Base-by-base conservation (phyloP, 2,113 vertebrate genomes). In the Microcebus tavaratra region DNA sequence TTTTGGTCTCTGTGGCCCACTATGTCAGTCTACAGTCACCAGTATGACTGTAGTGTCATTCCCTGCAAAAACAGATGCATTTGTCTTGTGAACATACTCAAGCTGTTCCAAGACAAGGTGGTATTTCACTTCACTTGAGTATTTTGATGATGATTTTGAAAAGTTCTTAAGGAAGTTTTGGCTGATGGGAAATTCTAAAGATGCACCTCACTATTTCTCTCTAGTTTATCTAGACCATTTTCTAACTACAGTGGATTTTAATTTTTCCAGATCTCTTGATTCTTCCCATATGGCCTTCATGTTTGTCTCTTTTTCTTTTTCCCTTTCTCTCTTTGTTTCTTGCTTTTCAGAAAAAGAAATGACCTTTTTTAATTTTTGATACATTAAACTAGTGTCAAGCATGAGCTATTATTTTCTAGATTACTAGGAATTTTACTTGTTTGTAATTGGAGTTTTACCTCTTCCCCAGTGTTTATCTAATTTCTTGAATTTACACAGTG, bases 401-500 rank as follows among this genome's bases (percentile, higher is more conserved):
- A 4, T 81, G 50, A 80, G 20, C 70, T 61, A 3, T 45, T 92
- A 8, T 81, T 94, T 95, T 85, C 36, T 81, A 92, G 36, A n/a
- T 70, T 50, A 67, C 73, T 87, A 36, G 76, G 94, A 75, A 85
- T 39, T 87, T 92, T 90, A 65, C 63, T 81, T 95, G 65, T 34
- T 90, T 27, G 55, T 34, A 63, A 6, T 53, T 68, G 57, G 18
- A 68, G 21, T 80, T 97, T 94, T 88, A 57, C 57, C 27, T 80
- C 15, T 70, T 95, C 6, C 5, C 14, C 29, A 57, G 17, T 42
- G 8, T 93, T 93, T 93, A 63, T 95, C 27, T 57, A 29, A 53
- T 96, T 90, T 94, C 81, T 94, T 90, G n/a, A 36, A 94, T 96
- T 96, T 63, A 50, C 21, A n/a, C 14, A 84, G 31, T 50, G 31